Evolutionary conservation across 92 coral and sea anemone species (phyloP), one percentile per base, ranked within the genome.

Genomic region (Zoanthus sociatus): DNA sequence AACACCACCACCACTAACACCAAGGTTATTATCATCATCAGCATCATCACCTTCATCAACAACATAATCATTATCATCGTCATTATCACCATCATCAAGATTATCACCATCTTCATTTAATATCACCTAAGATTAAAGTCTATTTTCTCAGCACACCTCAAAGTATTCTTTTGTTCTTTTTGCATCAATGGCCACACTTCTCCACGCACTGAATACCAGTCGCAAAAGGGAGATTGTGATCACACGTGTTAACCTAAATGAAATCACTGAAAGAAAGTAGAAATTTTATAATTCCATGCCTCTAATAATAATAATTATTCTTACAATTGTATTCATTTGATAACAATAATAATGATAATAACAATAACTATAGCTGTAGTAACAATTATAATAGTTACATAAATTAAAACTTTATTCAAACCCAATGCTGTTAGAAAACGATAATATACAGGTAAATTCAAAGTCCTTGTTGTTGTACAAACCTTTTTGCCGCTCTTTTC

Each of bases 201-300:
- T 94, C 99, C 99, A 97, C 0, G 97, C 99, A 69, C 54, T 72
- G 76, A 97, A 97, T 83, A 97, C 99, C 83, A 97, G 89, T 48
- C 95, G 92, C 11, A 95, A 73, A 17, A 97, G 88, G 5, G 98
- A 95, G 30, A 87, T 87, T 3, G 95, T 96, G 16, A 97, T 71
- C 31, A 97, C 99, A 58, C 92, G 92, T 3, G 86, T 91, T 66
- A 97, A 90, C 68, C 94, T 84, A 58, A 70, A 15, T 5, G 96
- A 92, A 71, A 97, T 95, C 72, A 90, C 99, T 97, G 86, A 10
- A 78, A 79, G 58, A 58, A 15, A 20, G 64, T 32, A 72, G 3
- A 47, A 42, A 56, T 4, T 10, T 3, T 15, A 58, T 3, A 58
- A 14, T 58, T 58, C 5, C 16, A 15, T 54, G n/a, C 2, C n/a